Evolutionary conservation across 2,888 invertebrate genomes (phyloP).

Genomic region (Eilema griseolum): DNA sequence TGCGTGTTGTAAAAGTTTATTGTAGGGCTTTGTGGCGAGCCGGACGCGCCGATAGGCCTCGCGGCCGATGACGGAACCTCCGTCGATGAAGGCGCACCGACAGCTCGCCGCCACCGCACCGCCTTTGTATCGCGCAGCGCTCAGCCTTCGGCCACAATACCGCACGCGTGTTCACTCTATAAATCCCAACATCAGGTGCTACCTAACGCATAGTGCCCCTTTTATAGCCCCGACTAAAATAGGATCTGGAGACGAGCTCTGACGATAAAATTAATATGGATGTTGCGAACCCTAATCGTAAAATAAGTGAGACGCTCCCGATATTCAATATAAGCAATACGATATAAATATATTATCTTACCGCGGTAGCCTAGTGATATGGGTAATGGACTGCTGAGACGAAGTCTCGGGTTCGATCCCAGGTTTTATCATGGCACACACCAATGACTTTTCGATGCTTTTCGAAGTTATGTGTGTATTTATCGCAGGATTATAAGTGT

Average conservation of each 20-base stretch:
- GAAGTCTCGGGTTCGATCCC: too few species aligned
- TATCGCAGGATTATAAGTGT: too few species aligned
- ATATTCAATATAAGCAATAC: neutral
- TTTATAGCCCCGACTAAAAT: slow-evolving; percentile 49
- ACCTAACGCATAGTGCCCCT: slow-evolving; percentile 49
- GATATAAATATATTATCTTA: neutral
- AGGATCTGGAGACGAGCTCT: slow-evolving; percentile 31
- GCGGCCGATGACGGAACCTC: slow-evolving; percentile 72
- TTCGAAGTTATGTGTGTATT: too few species aligned
- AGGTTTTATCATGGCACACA: too few species aligned
- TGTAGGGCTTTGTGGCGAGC: slow-evolving; percentile 85
- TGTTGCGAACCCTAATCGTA: slow-evolving; percentile 43
- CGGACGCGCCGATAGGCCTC: slow-evolving; percentile 83
- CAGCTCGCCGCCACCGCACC: slow-evolving; percentile 42
- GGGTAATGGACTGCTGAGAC: too few species aligned
- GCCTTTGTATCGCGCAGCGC: slow-evolving; percentile 52
- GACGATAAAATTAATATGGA: slow-evolving; percentile 35
- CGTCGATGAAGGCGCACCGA: slow-evolving; percentile 53
- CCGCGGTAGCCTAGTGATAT: too few species aligned
- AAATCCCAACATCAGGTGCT: slow-evolving; percentile 53
- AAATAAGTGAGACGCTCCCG: slow-evolving; percentile 19
- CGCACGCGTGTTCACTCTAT: slow-evolving; percentile 57
- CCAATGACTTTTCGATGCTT: too few species aligned
- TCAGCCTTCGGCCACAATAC: slow-evolving; percentile 40
- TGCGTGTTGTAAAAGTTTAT: slow-evolving; percentile 86